Evolutionary conservation across 2,797 vertebrate species (phyloP), one percentile per base, ranked within the genome.

Genomic region (Peromyscus nudipes): DNA sequence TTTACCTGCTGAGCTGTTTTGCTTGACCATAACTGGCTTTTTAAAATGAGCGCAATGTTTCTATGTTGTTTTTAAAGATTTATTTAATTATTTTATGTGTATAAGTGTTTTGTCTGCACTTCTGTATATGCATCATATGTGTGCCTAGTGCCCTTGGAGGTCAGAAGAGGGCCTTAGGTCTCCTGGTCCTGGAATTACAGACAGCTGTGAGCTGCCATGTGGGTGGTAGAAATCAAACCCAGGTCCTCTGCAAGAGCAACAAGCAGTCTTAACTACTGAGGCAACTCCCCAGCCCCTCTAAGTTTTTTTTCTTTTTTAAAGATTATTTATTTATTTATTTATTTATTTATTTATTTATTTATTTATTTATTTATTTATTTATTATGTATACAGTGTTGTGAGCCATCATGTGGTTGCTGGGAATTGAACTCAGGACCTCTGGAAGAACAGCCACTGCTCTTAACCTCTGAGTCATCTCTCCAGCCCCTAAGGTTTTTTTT

Each of bases 1-100:
- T 60, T 64, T 11, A 64, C 60, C 27, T 65, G 37, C 27, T 65
- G 82, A 65, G 40, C 57, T 83, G 27, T 43, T 64, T 83, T 62
- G 46, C 31, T 80, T n/a, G 77, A 80, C 34, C 77, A 43, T 43
- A 7, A 9, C 57, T 64, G 14, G 14, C n/a, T 29, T 83, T 43
- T 62, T 62, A 40, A 62, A 87, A 87, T 93, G 82, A 89, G 25
- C 21, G 90, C 49, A 75, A 73, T 92, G 25, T 90, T 90, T 95
- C 34, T 25, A 76, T 76, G 57, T 0, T 64, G 60, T 82, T 82
- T 40, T 25, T 19, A 25, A 64, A 62, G 43, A 60, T 37, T 57
- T 37, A 83, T 64, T 31, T 83, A 43, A 29, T 43, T 82, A 40
- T 83, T 84, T 84, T 85, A 84, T 52, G 21, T 85, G 6, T 85